Conservation (phyloP, 1,140 invertebrate genomes). For the Psix sp. region DNA sequence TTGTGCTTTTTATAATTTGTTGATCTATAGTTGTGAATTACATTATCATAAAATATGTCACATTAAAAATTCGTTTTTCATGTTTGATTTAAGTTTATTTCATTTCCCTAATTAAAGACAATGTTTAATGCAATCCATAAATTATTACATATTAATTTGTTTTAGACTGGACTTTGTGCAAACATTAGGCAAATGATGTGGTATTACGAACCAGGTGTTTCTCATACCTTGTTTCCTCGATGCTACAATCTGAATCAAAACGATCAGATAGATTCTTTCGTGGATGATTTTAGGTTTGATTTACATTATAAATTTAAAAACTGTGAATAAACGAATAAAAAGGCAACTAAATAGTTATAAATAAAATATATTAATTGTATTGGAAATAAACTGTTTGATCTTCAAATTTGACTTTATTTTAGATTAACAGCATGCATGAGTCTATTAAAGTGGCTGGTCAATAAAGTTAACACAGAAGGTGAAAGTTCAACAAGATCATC, state of each 20-base stretch:
- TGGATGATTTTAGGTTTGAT: slow-evolving; percentile 87
- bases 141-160: too few relatives aligned
- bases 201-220: slow-evolving; percentile 89
- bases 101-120: too few relatives aligned
- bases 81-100: slow-evolving; percentile 10
- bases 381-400: too few relatives aligned
- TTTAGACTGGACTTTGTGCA: slow-evolving; percentile 84
- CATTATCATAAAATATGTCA: too few relatives aligned
- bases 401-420: slow-evolving; percentile 3
- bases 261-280: slow-evolving; percentile 91
- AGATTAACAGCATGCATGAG: slow-evolving; percentile 91
- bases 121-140: too few relatives aligned
- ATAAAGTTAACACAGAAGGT: slow-evolving; percentile 78
- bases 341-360: too few relatives aligned
- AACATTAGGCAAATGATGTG: slow-evolving; percentile 92
- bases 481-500: slow-evolving; percentile 78
- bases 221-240: slow-evolving; percentile 89
- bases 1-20: too few relatives aligned
- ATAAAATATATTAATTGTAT: too few relatives aligned
- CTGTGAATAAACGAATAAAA: too few relatives aligned
- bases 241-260: slow-evolving; percentile 91
- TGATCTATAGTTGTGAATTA: too few relatives aligned
- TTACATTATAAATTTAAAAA: neutral
- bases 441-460: slow-evolving; percentile 85
- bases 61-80: neutral